Conservation (phyloP, 2,113 vertebrate species). For the Brienomyrus longianalis region DNA sequence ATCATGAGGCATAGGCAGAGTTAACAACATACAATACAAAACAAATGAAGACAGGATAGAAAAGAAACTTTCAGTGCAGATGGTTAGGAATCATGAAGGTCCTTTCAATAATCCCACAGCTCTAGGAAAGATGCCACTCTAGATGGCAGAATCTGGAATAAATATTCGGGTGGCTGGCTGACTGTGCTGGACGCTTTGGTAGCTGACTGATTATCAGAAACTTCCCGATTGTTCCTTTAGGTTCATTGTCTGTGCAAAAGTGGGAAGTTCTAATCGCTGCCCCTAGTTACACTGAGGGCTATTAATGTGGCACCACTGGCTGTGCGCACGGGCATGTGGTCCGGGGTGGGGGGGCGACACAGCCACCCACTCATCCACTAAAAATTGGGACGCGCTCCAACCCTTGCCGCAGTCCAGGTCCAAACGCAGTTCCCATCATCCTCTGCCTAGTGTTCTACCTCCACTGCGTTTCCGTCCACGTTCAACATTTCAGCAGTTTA, state of each 20-base stretch:
- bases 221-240: not conserved
- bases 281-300: not conserved
- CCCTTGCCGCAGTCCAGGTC: not conserved
- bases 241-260: not conserved
- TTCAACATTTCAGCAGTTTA: not conserved
- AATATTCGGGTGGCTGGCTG: not conserved
- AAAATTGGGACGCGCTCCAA: not conserved
- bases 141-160: not conserved
- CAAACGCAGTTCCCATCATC: conserved; percentile 13
- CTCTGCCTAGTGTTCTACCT: not conserved
- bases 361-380: not conserved
- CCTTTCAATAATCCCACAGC: not conserved
- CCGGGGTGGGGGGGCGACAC: not conserved
- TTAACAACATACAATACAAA: not conserved
- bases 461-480: not conserved
- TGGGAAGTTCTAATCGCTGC: not conserved
- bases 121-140: not conserved
- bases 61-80: not conserved
- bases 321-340: not conserved
- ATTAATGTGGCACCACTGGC: not conserved
- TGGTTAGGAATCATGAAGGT: not conserved
- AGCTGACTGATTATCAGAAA: not conserved
- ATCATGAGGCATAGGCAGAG: not conserved
- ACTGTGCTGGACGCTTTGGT: not conserved
- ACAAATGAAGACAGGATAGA: not conserved